Conservation (phyloP, 1,140 invertebrate species). For the Leptinotarsa lineolata region DNA sequence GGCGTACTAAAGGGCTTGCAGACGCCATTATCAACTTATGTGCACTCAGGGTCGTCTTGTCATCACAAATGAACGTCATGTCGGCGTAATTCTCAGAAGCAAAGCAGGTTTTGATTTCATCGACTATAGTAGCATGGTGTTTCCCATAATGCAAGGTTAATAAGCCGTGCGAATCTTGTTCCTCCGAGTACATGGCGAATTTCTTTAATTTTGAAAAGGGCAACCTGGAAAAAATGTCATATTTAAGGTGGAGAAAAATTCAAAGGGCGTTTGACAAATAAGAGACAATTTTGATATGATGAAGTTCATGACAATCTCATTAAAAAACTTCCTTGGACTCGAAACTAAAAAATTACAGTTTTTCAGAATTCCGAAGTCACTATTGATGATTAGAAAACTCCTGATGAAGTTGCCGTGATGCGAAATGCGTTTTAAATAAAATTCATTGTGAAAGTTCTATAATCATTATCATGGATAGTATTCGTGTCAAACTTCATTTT, state of each 20-base stretch:
- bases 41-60: slow-evolving; percentile 71
- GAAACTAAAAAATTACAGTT: no score
- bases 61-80: slow-evolving; percentile 79
- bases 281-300: no score
- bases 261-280: no score
- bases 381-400: no score
- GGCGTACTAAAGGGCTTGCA: slow-evolving; percentile 78
- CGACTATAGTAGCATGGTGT: slow-evolving; percentile 84
- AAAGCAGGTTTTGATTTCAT: slow-evolving; percentile 83
- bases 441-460: no score
- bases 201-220: slow-evolving; percentile 39
- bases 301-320: no score
- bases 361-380: no score
- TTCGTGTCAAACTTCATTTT: no score
- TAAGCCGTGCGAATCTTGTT: slow-evolving; percentile 59
- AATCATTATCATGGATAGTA: no score
- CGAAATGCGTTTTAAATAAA: no score
- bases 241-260: background rate
- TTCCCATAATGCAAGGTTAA: slow-evolving; percentile 88
- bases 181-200: slow-evolving; percentile 57
- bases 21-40: slow-evolving; percentile 82
- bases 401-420: no score
- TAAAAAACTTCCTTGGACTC: no score
- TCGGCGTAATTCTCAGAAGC: slow-evolving; percentile 80
- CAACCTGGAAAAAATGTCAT: slow-evolving; percentile 37